Conservation (phyloP, 1,140 invertebrate species). For the Zaprionus camerounensis region DNA sequence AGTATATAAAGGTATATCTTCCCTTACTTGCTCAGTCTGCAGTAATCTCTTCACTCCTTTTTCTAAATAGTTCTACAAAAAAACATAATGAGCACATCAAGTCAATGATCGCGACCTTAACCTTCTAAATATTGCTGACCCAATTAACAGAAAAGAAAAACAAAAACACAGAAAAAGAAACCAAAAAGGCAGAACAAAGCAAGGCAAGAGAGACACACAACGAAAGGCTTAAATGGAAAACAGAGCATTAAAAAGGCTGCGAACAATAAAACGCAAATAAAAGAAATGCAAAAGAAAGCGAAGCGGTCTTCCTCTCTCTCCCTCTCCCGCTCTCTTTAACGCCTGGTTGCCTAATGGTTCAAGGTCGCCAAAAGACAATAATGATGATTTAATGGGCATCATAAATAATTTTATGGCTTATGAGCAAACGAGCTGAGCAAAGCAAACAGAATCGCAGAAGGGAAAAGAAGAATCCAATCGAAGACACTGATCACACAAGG, state of each 20-base stretch:
- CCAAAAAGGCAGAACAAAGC: conserved; percentile 19
- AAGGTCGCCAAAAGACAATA: conserved; percentile 76
- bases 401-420: conserved; percentile 81
- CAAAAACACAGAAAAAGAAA: not conserved
- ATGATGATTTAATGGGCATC: conserved; percentile 83
- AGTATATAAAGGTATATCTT: not conserved
- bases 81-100: not conserved
- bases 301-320: conserved; percentile 23
- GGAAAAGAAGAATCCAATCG: not conserved
- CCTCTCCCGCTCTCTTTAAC: conserved; percentile 30
- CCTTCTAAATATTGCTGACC: conserved; percentile 45
- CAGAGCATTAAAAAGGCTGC: conserved; percentile 61
- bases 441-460: conserved; percentile 12
- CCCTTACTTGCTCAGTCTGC: not conserved
- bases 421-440: conserved; percentile 25
- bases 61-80: not conserved
- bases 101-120: conserved; percentile 26
- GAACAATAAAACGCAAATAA: conserved; percentile 72
- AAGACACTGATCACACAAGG: not conserved
- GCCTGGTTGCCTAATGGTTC: conserved; percentile 54
- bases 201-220: conserved; percentile 17
- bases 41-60: not conserved
- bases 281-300: conserved; percentile 75
- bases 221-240: conserved; percentile 64
- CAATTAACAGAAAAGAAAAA: conserved; percentile 43